These are phyloP conservation scores for Nymphalis polychloros DNA, from an alignment of 2,888 invertebrate genomes.

Conservation along the genomic window DNA sequence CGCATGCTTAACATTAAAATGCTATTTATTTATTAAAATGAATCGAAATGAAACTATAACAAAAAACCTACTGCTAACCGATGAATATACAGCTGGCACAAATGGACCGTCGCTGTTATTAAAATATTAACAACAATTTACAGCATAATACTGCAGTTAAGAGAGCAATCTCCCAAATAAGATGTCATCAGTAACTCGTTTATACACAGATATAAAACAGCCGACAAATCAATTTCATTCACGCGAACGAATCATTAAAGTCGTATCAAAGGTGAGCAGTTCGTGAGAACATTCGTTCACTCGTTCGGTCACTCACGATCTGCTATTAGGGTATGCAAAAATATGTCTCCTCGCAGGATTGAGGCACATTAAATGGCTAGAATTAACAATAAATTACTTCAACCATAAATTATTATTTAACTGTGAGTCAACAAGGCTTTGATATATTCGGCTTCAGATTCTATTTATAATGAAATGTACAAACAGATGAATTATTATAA, in stretches of 20 bases:
- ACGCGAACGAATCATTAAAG: conserved; percentile 78
- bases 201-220: conserved; percentile 62
- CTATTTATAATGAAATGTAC: too few relatives aligned
- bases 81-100: not conserved
- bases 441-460: not conserved
- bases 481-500: too few relatives aligned
- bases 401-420: not conserved
- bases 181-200: conserved; percentile 45
- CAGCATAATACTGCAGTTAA: conserved; percentile 28
- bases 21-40: too few relatives aligned
- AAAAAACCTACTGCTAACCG: not conserved
- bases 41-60: not conserved
- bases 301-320: conserved; percentile 62
- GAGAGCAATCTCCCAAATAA: conserved; percentile 42
- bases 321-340: conserved; percentile 45
- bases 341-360: conserved; percentile 34
- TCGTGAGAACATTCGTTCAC: conserved; percentile 71
- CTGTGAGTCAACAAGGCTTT: not conserved
- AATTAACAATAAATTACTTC: conserved; percentile 22
- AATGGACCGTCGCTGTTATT: conserved; percentile 1
- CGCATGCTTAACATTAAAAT: too few relatives aligned
- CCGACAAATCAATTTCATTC: conserved; percentile 79
- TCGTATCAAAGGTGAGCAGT: conserved; percentile 72
- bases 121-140: conserved; percentile 13
- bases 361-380: conserved; percentile 5